phyloP scores from a whole-genome alignment of 30 jellyfish, hydroid and myxozoan genomes.

The Rhopilema esculentum region DNA sequence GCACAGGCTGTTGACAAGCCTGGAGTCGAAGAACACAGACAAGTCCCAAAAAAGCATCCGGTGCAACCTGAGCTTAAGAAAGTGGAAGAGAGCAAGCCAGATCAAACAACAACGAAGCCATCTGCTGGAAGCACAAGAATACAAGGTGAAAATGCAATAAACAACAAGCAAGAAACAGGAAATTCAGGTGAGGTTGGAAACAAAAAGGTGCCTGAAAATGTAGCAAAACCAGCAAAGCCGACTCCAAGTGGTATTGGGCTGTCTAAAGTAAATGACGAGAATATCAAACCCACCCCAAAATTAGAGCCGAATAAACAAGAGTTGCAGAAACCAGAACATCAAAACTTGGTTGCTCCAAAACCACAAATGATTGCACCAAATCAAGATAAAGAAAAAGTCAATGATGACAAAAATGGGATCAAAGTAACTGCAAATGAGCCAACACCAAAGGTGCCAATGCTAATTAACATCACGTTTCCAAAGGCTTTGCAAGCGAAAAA shows the following conservation, averaged over 20 bases:
- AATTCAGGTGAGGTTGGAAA: not conserved
- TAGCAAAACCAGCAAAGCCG: not conserved
- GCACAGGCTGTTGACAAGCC: not conserved
- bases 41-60: not conserved
- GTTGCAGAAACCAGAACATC: conserved; percentile 1
- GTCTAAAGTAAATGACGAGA: conserved; percentile 8
- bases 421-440: conserved; percentile 38
- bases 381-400: not conserved
- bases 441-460: conserved; percentile 46
- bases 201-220: not conserved
- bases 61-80: conserved; percentile 50
- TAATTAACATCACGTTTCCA: conserved; percentile 66
- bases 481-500: conserved; percentile 35
- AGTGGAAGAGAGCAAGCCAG: conserved; percentile 5
- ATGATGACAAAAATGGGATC: conserved; percentile 5
- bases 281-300: not conserved
- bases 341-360: not conserved
- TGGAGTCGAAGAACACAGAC: not conserved
- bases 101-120: not conserved
- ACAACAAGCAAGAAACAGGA: not conserved
- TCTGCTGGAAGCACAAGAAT: conserved; percentile 7
- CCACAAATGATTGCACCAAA: not conserved
- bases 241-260: conserved; percentile 11
- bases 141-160: not conserved
- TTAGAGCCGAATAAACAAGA: not conserved